These are phyloP conservation scores for Pelecanoides urinatrix DNA, from an alignment of 2,113 vertebrate species.

Conservation along the genomic window DNA sequence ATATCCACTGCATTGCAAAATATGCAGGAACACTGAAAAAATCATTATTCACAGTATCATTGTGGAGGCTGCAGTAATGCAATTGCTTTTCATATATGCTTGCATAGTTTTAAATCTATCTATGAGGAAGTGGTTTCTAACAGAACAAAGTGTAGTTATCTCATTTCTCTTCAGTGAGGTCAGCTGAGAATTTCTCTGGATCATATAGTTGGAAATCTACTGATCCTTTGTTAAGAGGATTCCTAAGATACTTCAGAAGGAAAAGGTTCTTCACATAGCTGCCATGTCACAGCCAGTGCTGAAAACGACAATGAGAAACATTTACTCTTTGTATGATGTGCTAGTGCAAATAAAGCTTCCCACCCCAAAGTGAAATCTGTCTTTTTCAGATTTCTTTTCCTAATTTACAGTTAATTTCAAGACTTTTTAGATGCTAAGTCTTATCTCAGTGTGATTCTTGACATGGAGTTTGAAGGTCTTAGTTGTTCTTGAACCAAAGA, in stretches of 20 bases:
- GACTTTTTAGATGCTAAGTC: not conserved
- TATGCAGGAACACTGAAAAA: not conserved
- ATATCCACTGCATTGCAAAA: not conserved
- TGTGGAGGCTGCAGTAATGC: not conserved
- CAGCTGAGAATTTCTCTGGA: conserved; percentile 1
- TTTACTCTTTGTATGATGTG: not conserved
- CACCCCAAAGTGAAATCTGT: not conserved
- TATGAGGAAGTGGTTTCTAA: not conserved
- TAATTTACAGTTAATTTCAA: not conserved
- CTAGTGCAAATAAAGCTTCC: not conserved
- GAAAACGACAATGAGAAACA: not conserved
- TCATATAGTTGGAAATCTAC: not conserved
- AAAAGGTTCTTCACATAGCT: not conserved
- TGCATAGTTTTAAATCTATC: not conserved
- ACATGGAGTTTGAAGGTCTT: not conserved
- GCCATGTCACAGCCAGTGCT: not conserved
- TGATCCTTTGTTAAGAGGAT: conserved; percentile 33
- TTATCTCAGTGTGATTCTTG: not conserved
- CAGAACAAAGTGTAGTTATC: not conserved
- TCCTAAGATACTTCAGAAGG: conserved; percentile 6
- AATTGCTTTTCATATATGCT: not conserved
- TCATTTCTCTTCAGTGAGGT: not conserved
- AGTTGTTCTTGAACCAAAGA: not conserved
- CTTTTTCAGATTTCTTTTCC: not conserved
- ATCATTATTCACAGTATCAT: not conserved